Conservation (phyloP, 2,797 vertebrate genomes). For the Lepus oiostolus region DNA sequence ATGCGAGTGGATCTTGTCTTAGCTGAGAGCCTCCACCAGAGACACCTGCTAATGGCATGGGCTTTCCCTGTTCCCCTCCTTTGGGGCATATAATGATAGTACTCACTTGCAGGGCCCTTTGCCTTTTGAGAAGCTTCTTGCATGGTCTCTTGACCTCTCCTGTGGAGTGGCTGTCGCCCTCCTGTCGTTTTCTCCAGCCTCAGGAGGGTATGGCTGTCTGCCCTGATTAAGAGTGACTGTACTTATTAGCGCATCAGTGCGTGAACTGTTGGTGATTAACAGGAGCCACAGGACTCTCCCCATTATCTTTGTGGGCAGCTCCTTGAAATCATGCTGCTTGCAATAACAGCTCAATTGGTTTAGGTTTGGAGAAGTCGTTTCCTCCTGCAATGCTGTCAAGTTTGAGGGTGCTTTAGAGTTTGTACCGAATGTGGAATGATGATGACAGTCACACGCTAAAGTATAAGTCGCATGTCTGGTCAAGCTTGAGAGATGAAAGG, state of each 20-base stretch:
- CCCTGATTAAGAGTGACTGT: constrained; percentile 40
- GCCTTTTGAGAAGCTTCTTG: neutral
- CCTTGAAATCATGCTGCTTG: constrained; percentile 44
- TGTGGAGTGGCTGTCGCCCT: neutral
- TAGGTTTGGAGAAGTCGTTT: constrained; percentile 24
- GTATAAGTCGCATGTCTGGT: neutral
- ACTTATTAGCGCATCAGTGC: neutral
- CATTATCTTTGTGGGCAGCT: neutral
- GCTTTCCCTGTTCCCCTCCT: neutral
- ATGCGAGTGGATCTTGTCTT: neutral
- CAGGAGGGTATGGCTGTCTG: neutral
- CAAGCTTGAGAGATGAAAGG: neutral
- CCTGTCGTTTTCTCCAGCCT: neutral
- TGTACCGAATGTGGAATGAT: neutral
- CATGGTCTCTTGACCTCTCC: neutral
- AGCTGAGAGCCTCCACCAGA: neutral
- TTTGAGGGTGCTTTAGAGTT: neutral
- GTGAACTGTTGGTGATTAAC: constrained; percentile 38
- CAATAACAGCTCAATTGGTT: constrained; percentile 27
- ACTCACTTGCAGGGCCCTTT: neutral
- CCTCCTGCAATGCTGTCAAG: neutral
- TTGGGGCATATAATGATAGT: neutral
- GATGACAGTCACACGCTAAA: neutral
- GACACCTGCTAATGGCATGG: neutral
- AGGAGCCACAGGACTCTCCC: neutral